These are phyloP conservation scores for Plemyria rubiginata DNA, from an alignment of 2,888 invertebrate genomes.

Conservation along the genomic window DNA sequence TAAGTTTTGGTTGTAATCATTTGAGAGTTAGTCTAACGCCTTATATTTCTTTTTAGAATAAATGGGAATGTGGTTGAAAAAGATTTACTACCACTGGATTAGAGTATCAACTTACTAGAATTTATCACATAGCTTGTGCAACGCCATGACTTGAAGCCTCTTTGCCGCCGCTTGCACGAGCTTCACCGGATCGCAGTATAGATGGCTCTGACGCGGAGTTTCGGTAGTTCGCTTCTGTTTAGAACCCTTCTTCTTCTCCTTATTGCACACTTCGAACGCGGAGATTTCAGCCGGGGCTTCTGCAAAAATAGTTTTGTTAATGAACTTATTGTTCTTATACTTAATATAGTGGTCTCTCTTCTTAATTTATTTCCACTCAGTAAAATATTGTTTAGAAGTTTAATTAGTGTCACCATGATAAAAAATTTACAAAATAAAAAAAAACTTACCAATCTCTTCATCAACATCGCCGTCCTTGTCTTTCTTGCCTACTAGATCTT, in stretches of 20 bases:
- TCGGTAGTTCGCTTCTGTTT: slow-evolving; percentile 55
- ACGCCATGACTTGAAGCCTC: slow-evolving; percentile 75
- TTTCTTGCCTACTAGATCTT: slow-evolving; percentile 67
- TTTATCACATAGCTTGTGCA: slow-evolving; percentile 81
- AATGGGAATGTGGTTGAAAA: too few species aligned
- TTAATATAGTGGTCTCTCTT: too few species aligned
- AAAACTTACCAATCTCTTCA: slow-evolving; percentile 63
- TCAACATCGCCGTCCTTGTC: slow-evolving; percentile 60
- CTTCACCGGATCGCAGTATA: slow-evolving; percentile 82
- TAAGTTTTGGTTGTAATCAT: too few species aligned
- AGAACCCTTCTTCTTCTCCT: slow-evolving; percentile 51
- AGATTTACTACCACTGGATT: too few species aligned
- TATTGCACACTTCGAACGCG: slow-evolving; percentile 81
- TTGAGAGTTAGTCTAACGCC: too few species aligned
- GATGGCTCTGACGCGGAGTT: slow-evolving; percentile 48
- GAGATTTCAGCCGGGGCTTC: slow-evolving; percentile 75
- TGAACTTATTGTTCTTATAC: too few species aligned
- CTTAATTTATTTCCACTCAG: too few species aligned
- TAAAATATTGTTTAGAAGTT: too few species aligned
- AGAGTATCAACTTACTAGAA: slow-evolving; percentile 69
- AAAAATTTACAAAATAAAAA: slow-evolving; percentile 5
- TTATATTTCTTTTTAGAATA: too few species aligned
- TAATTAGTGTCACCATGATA: too few species aligned
- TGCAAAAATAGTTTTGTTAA: too few species aligned
- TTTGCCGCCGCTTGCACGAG: slow-evolving; percentile 85